These are phyloP conservation scores for Brachymystax lenok DNA, from an alignment of 2,797 vertebrate genomes.

Conservation along the genomic window DNA sequence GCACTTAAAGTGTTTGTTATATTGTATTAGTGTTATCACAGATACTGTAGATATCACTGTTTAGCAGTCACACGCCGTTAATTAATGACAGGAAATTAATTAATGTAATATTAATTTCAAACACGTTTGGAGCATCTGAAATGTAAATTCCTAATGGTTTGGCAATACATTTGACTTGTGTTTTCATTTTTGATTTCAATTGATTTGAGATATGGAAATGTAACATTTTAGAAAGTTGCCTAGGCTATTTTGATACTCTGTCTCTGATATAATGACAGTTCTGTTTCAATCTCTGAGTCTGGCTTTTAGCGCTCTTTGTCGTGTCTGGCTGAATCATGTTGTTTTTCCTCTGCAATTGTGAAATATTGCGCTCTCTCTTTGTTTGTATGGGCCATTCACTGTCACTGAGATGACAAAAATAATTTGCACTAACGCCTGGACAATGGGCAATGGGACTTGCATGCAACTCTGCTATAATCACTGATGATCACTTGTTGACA, in stretches of 20 bases:
- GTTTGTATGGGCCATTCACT: background rate
- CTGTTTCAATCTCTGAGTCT: background rate
- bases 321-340: background rate
- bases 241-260: background rate
- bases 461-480: conserved; percentile 44
- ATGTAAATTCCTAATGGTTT: background rate
- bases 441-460: conserved; percentile 45
- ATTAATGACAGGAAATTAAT: background rate
- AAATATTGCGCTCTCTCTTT: background rate
- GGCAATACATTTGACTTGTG: background rate
- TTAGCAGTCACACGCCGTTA: background rate
- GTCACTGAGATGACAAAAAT: background rate
- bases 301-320: background rate
- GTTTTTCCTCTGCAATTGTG: background rate
- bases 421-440: conserved; percentile 43
- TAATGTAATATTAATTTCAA: background rate
- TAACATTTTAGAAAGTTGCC: background rate
- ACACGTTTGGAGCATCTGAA: background rate
- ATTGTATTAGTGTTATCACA: no score
- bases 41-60: background rate
- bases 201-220: background rate
- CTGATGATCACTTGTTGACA: conserved; percentile 60
- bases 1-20: no score
- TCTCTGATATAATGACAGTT: conserved; percentile 2
- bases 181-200: background rate